Percentiles rank a stretch among this genome's conserved stretches.
Conservation (phyloP, 2,888 invertebrate species). For the Trachelus iudaicus region DNA sequence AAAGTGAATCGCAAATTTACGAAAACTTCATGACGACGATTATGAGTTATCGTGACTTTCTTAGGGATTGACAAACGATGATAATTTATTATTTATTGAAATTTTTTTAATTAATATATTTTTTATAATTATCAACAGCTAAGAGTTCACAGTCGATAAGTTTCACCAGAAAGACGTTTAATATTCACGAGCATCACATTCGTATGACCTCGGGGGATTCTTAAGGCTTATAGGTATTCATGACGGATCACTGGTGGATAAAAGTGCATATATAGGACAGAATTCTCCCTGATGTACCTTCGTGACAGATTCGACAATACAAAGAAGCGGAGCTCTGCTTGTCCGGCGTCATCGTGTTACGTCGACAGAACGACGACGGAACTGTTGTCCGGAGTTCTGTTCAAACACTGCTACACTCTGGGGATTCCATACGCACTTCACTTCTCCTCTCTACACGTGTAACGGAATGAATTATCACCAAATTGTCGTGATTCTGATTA, state of each 20-base stretch:
- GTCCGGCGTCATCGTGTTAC: conserved; percentile 22
- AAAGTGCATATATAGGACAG: neutral
- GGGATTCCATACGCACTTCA: neutral
- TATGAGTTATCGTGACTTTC: neutral
- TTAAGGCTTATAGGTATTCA: neutral
- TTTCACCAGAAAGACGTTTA: neutral
- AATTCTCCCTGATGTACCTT: conserved; percentile 49
- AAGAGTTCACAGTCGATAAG: neutral
- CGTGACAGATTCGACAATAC: conserved; percentile 68
- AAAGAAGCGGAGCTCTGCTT: conserved; percentile 31
- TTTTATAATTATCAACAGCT: neutral
- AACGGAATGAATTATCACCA: neutral
- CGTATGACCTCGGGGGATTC: neutral
- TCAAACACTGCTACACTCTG: neutral
- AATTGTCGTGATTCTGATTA: neutral
- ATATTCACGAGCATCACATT: neutral
- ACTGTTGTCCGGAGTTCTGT: conserved; percentile 4
- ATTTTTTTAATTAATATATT: neutral
- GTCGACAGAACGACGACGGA: neutral
- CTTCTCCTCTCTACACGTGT: neutral
- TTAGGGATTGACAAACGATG: neutral
- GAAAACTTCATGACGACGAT: neutral
- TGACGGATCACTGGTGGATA: neutral
- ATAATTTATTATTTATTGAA: neutral
- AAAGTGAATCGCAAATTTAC: neutral